Evolutionary conservation across 2,797 vertebrate genomes (phyloP).

Genomic region (Pangasius mekongensis): DNA sequence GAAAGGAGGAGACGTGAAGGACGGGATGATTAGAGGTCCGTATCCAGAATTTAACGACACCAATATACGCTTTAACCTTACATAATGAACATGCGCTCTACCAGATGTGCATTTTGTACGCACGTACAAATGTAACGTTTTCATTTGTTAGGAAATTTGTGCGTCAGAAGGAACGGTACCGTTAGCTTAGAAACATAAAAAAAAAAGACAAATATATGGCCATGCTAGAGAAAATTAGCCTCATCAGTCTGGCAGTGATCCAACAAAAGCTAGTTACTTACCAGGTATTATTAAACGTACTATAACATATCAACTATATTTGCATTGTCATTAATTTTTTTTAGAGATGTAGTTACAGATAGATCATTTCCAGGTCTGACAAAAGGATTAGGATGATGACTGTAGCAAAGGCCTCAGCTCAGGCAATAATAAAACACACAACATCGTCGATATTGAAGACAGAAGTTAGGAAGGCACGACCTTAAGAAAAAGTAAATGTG

Average conservation of each 20-base stretch:
- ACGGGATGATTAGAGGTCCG: neutral
- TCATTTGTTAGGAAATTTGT: neutral
- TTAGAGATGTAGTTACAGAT: neutral
- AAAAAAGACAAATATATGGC: neutral
- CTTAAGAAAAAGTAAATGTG: neutral
- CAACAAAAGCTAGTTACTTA: neutral
- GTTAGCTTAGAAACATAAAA: neutral
- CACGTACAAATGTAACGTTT: neutral
- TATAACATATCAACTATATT: neutral
- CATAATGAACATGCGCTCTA: neutral
- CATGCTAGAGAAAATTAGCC: neutral
- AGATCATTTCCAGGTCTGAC: neutral
- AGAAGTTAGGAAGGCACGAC: neutral
- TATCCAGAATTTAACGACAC: neutral
- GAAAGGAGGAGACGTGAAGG: slow-evolving; percentile 49
- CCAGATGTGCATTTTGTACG: neutral
- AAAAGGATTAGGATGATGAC: neutral
- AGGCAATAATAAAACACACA: neutral
- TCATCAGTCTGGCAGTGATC: neutral
- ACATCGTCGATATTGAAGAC: neutral
- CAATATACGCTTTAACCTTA: neutral
- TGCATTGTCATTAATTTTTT: neutral
- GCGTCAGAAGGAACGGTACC: neutral
- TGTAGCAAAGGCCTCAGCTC: neutral
- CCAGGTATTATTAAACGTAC: neutral